Evolutionary conservation across 2,888 invertebrate genomes (phyloP).

Genomic region (Cerceris ruficornis): DNA sequence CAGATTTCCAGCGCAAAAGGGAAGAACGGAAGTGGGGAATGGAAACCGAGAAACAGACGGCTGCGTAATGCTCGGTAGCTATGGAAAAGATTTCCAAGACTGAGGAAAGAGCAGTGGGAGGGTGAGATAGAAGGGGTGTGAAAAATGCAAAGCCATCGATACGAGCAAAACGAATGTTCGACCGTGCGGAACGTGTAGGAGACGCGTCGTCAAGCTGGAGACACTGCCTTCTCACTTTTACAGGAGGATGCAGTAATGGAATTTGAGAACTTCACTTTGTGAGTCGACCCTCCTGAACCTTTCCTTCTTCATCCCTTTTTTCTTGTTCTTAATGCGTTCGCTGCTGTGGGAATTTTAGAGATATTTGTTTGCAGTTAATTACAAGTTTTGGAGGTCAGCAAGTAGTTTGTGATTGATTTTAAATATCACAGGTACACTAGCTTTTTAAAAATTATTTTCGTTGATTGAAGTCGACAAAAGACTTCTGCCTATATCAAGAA

Average conservation of each 20-base stretch:
- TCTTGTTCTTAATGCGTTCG: not conserved
- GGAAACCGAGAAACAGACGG: constrained; percentile 45
- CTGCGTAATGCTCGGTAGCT: constrained; percentile 32
- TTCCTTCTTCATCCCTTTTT: constrained; percentile 10
- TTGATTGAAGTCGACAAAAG: too few relatives aligned
- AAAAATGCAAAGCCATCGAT: constrained; percentile 66
- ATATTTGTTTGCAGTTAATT: not conserved
- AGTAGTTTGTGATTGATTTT: too few relatives aligned
- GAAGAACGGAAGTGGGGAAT: constrained; percentile 15
- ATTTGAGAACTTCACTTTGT: constrained; percentile 8
- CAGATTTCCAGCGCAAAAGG: constrained; percentile 30
- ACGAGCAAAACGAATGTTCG: constrained; percentile 64
- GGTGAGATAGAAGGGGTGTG: constrained; percentile 28
- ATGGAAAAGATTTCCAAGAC: constrained; percentile 44
- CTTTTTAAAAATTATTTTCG: too few relatives aligned
- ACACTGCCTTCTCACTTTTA: constrained; percentile 40
- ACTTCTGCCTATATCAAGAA: too few relatives aligned
- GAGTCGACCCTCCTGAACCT: not conserved
- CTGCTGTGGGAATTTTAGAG: not conserved
- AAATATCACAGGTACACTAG: too few relatives aligned
- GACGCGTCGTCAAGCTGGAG: constrained; percentile 47
- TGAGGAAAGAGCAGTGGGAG: not conserved
- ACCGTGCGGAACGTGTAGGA: constrained; percentile 58
- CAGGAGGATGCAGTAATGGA: constrained; percentile 32
- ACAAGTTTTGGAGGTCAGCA: not conserved